Evolutionary conservation across 2,113 vertebrate genomes (phyloP).

Genomic region (Hemibates koningsi): DNA sequence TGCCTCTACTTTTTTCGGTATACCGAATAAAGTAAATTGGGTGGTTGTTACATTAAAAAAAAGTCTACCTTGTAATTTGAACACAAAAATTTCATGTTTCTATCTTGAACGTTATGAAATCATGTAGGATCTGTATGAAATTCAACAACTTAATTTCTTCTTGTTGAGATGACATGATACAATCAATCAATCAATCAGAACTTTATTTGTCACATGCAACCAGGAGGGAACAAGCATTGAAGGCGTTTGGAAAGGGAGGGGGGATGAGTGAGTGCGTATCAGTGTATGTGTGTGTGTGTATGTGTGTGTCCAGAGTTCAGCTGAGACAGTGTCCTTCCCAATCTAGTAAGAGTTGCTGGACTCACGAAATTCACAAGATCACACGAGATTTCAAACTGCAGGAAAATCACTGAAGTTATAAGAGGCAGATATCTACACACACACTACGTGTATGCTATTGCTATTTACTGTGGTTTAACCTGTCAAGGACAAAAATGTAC

Average conservation of each 20-base stretch:
- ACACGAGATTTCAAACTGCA: background rate
- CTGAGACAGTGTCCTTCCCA: background rate
- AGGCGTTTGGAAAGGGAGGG: background rate
- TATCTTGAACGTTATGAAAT: too few relatives aligned
- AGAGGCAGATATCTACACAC: background rate
- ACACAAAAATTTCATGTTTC: too few relatives aligned
- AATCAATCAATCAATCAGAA: too few relatives aligned
- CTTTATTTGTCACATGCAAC: too few relatives aligned
- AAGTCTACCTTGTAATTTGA: too few relatives aligned
- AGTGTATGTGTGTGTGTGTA: background rate
- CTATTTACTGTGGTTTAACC: rapidly evolving
- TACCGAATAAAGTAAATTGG: too few relatives aligned
- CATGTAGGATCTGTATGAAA: too few relatives aligned
- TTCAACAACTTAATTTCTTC: too few relatives aligned
- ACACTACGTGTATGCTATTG: rapidly evolving
- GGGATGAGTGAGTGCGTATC: background rate
- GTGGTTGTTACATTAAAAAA: too few relatives aligned
- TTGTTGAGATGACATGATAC: too few relatives aligned
- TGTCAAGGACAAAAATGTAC: background rate
- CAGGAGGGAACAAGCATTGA: rapidly evolving
- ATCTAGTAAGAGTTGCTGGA: background rate
- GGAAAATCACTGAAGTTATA: background rate
- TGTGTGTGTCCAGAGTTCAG: background rate
- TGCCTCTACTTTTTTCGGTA: too few relatives aligned
- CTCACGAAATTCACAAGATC: background rate